Percentiles rank a stretch among this genome's conserved stretches.
phyloP scores from a whole-genome alignment of 2,113 vertebrate genomes.

The Castor canadensis region DNA sequence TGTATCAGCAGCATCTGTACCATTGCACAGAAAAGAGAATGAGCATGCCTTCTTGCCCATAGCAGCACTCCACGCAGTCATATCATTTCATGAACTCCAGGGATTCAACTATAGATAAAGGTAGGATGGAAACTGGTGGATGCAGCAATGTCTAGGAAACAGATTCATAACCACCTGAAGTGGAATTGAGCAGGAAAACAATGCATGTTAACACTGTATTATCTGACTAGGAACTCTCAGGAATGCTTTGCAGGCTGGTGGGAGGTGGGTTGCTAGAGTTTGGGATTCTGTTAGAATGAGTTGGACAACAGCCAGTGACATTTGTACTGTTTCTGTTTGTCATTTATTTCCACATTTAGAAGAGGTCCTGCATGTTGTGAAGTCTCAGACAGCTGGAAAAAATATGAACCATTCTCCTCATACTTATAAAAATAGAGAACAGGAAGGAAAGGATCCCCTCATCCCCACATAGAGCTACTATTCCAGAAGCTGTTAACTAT shows the following conservation, averaged over 20 bases:
- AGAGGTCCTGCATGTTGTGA: background rate
- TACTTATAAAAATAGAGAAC: background rate
- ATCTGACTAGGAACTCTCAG: background rate
- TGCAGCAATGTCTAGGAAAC: background rate
- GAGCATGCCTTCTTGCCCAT: rapidly evolving
- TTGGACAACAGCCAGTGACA: background rate
- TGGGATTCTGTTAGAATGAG: background rate
- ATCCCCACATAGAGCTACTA: background rate
- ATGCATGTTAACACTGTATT: background rate
- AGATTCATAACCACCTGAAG: background rate
- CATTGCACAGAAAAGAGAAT: background rate
- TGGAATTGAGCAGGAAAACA: background rate
- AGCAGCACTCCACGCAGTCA: rapidly evolving
- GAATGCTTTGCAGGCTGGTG: background rate
- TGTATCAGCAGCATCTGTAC: background rate
- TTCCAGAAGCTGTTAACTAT: constrained; percentile 26
- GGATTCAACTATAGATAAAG: background rate
- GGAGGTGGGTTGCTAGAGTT: background rate
- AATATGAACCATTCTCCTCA: background rate
- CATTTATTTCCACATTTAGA: background rate
- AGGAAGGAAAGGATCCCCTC: background rate
- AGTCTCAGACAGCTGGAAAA: constrained; percentile 26
- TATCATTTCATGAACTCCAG: background rate
- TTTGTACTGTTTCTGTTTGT: background rate
- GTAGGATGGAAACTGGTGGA: background rate